Conservation (phyloP, 2,113 vertebrate species). For the Leucopternis melanops region DNA sequence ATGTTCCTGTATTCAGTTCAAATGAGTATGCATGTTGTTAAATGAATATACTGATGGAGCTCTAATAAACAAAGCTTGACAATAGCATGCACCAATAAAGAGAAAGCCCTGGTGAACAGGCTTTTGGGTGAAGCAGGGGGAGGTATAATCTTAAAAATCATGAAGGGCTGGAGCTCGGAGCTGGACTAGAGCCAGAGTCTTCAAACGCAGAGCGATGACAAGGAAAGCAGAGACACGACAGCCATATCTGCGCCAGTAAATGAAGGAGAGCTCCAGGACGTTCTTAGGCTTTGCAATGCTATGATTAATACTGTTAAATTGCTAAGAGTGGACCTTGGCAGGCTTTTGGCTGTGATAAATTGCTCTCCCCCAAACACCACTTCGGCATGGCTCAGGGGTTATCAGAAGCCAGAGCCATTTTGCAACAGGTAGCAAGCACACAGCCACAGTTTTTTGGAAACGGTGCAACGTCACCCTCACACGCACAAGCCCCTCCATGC, state of each 20-base stretch:
- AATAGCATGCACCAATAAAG: not conserved
- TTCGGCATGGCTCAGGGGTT: not conserved
- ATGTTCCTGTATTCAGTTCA: not conserved
- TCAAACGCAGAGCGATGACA: not conserved
- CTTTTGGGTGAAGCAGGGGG: not conserved
- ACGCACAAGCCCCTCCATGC: not conserved
- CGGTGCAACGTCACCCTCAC: not conserved
- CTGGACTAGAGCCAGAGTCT: not conserved
- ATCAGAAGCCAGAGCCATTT: not conserved
- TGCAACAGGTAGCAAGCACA: not conserved
- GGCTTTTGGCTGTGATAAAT: not conserved
- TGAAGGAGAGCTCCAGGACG: not conserved
- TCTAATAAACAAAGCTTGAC: not conserved
- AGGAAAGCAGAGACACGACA: not conserved
- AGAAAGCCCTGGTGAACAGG: not conserved
- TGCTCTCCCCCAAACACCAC: not conserved
- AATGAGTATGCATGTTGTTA: not conserved
- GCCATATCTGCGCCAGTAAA: not conserved
- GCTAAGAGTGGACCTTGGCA: not conserved
- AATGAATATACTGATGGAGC: not conserved
- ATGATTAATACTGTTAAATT: not conserved
- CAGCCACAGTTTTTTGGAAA: not conserved
- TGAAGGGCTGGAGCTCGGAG: not conserved
- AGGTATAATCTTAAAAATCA: not conserved
- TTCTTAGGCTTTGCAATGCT: not conserved